Conservation (phyloP, 2,888 invertebrate species). For the Venusia cambrica region DNA sequence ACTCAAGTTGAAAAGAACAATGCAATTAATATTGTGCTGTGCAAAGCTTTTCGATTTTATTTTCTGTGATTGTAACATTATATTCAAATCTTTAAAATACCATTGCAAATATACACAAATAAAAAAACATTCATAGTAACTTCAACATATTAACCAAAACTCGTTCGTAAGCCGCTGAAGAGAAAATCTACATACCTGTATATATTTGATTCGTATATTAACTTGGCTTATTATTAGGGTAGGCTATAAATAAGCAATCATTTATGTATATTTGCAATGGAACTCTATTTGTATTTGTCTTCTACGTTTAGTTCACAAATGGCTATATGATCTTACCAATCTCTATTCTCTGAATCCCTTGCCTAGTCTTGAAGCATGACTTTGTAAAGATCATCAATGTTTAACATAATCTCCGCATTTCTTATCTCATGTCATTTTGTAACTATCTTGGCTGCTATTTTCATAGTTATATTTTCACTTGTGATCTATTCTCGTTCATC, state of each 20-base stretch:
- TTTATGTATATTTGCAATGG: slow-evolving; percentile 26
- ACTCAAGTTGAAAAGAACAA: slow-evolving; percentile 66
- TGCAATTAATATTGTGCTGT: slow-evolving; percentile 32
- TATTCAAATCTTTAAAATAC: slow-evolving; percentile 9
- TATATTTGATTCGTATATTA: too few relatives aligned
- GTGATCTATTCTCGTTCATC: slow-evolving; percentile 1
- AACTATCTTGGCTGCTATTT: slow-evolving; percentile 8
- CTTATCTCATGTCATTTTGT: slow-evolving; percentile 4
- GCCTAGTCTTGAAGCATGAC: slow-evolving; percentile 15
- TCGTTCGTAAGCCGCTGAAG: too few relatives aligned
- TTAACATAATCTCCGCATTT: too few relatives aligned
- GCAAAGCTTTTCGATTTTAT: slow-evolving; percentile 38
- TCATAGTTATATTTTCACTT: neutral
- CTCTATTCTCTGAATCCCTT: slow-evolving; percentile 6
- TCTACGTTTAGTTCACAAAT: slow-evolving; percentile 9
- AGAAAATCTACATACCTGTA: too few relatives aligned
- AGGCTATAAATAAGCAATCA: too few relatives aligned
- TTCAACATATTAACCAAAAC: too few relatives aligned
- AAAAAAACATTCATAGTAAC: too few relatives aligned
- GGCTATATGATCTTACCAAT: neutral
- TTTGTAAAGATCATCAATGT: slow-evolving; percentile 6
- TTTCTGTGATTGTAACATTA: slow-evolving; percentile 19
- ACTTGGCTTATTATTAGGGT: too few relatives aligned
- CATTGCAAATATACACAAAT: slow-evolving; percentile 28
- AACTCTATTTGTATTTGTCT: slow-evolving; percentile 13